Evolutionary conservation across 2,888 invertebrate genomes (phyloP).

Genomic region (Hyppa rectilinea): DNA sequence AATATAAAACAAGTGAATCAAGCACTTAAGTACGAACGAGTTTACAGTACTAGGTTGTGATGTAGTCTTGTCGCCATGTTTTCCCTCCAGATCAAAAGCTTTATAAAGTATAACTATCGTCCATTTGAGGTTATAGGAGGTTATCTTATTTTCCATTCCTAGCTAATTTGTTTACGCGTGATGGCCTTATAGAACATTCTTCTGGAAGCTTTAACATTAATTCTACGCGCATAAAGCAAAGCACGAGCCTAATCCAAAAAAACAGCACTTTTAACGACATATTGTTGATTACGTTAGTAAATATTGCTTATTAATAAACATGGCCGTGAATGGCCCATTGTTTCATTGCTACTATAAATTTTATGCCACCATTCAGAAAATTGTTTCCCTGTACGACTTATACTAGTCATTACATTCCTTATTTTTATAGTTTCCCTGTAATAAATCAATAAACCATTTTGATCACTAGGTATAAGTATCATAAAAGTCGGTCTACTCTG

Average conservation of each 20-base stretch:
- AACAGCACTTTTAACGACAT: constrained; percentile 30
- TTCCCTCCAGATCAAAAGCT: constrained; percentile 5
- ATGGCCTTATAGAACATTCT: background rate
- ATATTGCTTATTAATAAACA: constrained; percentile 55
- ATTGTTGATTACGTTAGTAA: constrained; percentile 55
- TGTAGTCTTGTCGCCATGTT: background rate
- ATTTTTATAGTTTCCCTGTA: constrained; percentile 52
- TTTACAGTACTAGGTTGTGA: too few species aligned
- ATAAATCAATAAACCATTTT: constrained; percentile 50
- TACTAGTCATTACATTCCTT: constrained; percentile 46
- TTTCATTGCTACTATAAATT: constrained; percentile 43
- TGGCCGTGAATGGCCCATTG: constrained; percentile 40
- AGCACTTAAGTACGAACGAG: too few species aligned
- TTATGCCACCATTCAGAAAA: constrained; percentile 49
- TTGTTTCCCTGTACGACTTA: constrained; percentile 44
- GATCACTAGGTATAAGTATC: too few species aligned
- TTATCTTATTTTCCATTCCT: constrained; percentile 12
- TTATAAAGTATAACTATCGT: background rate
- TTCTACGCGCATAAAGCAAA: background rate
- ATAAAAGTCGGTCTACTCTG: too few species aligned
- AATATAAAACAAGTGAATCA: too few species aligned
- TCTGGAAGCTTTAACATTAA: constrained; percentile 6
- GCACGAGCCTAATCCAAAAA: constrained; percentile 32
- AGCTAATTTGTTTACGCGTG: background rate
- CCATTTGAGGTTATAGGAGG: background rate